Evolutionary conservation across 2,888 invertebrate genomes (phyloP).

Genomic region (Pollenia amentaria): DNA sequence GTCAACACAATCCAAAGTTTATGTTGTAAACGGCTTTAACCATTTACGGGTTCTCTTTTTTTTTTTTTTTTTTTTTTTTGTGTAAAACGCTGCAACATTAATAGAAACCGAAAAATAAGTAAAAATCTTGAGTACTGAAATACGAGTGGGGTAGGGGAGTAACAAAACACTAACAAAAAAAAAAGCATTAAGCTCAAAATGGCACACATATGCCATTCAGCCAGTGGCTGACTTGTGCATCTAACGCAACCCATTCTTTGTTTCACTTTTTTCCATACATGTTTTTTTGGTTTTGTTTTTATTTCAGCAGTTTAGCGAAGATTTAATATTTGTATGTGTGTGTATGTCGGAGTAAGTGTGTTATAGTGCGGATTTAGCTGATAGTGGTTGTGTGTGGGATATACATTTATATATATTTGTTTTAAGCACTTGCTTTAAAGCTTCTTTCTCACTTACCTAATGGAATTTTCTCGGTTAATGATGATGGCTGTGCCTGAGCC

Average conservation of each 20-base stretch:
- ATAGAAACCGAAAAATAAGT: conserved; percentile 18
- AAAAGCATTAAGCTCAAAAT: conserved; percentile 63
- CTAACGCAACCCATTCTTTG: conserved; percentile 48
- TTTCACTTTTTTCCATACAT: background rate
- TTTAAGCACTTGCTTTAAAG: conserved; percentile 60
- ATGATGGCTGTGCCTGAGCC: conserved; percentile 82
- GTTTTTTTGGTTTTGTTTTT: conserved; percentile 39
- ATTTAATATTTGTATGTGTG: conserved; percentile 44
- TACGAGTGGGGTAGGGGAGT: background rate
- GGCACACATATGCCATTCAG: conserved; percentile 64
- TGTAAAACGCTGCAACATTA: background rate
- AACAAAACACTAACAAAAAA: background rate
- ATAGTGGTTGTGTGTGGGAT: conserved; percentile 29
- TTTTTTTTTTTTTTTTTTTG: background rate
- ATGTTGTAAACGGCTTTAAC: conserved; percentile 12
- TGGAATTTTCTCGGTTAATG: conserved; percentile 85
- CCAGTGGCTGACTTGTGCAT: conserved; percentile 47
- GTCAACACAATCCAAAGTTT: conserved; percentile 27
- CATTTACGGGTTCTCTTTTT: conserved; percentile 14
- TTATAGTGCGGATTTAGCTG: background rate
- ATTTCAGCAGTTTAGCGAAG: conserved; percentile 62
- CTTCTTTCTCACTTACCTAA: conserved; percentile 82
- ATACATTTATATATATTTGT: conserved; percentile 38
- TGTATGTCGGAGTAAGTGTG: background rate
- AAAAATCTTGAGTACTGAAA: background rate